phyloP scores from a whole-genome alignment of 2,113 vertebrate genomes.

The Epinephelus lanceolatus region DNA sequence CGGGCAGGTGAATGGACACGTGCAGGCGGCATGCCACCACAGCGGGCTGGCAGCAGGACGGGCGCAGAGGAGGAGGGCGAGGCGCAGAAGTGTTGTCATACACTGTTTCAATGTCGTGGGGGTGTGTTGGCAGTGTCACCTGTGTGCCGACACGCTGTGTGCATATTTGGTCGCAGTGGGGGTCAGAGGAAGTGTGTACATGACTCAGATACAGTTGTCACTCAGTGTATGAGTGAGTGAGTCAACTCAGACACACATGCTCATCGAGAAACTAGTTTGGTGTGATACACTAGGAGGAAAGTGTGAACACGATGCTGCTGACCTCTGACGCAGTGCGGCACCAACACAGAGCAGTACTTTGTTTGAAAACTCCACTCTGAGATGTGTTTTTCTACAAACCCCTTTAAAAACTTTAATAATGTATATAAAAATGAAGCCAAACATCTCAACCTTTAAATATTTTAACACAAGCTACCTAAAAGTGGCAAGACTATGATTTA shows the following conservation, averaged over 20 bases:
- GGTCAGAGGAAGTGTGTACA: conserved; percentile 32
- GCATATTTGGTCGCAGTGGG: conserved; percentile 60
- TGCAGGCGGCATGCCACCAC: conserved; percentile 24
- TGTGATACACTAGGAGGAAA: conserved; percentile 8
- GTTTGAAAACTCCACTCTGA: too few species aligned
- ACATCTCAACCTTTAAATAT: not conserved
- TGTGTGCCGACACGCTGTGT: conserved; percentile 56
- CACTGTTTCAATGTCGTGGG: conserved; percentile 33
- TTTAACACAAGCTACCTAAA: not conserved
- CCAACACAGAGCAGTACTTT: not conserved
- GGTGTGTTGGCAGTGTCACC: conserved; percentile 51
- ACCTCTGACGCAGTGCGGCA: not conserved
- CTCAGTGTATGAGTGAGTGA: conserved; percentile 27
- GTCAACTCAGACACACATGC: conserved; percentile 19
- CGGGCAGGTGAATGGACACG: conserved; percentile 46
- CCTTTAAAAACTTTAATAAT: too few species aligned
- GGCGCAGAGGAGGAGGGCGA: not conserved
- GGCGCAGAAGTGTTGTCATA: conserved; percentile 39
- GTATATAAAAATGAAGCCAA: not conserved
- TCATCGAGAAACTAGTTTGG: conserved; percentile 1
- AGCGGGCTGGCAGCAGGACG: conserved; percentile 3
- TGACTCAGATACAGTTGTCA: conserved; percentile 59
- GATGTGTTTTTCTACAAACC: too few species aligned
- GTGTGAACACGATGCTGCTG: not conserved
- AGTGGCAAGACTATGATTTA: not conserved